Conservation (phyloP, 2,113 vertebrate genomes). For the Poeciliopsis occidentalis region DNA sequence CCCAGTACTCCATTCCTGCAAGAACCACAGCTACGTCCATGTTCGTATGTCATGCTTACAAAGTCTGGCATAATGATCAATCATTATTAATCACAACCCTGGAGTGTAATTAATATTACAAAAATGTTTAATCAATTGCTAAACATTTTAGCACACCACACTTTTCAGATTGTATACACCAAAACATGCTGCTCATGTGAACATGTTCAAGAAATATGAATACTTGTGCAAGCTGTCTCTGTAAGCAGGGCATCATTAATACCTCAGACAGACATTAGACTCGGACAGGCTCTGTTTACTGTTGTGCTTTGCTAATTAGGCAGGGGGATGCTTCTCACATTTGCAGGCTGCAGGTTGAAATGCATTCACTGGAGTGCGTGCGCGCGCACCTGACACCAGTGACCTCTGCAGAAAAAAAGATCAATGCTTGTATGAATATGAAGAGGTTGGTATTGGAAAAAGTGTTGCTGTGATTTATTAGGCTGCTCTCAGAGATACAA, state of each 20-base stretch:
- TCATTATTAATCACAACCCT: too few species aligned
- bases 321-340: conserved; percentile 34
- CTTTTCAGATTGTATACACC: not conserved
- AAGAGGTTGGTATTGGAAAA: conserved; percentile 43
- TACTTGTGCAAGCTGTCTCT: too few species aligned
- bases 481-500: conserved; percentile 24
- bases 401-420: conserved; percentile 53
- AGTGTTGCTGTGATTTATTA: conserved; percentile 65
- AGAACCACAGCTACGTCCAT: too few species aligned
- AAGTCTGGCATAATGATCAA: too few species aligned
- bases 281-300: conserved; percentile 38
- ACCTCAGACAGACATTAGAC: not conserved
- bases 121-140: too few species aligned
- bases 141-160: not conserved
- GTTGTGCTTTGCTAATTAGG: conserved; percentile 61
- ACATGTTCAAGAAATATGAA: too few species aligned
- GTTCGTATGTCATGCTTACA: too few species aligned
- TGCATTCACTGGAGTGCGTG: conserved; percentile 9
- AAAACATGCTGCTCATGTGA: not conserved
- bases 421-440: conserved; percentile 67
- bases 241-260: conserved; percentile 15
- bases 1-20: too few species aligned
- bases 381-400: conserved; percentile 22
- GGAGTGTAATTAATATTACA: too few species aligned
- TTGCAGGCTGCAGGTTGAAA: conserved; percentile 19